phyloP scores from a whole-genome alignment of 1,140 invertebrate genomes.

The Heterodera schachtii region DNA sequence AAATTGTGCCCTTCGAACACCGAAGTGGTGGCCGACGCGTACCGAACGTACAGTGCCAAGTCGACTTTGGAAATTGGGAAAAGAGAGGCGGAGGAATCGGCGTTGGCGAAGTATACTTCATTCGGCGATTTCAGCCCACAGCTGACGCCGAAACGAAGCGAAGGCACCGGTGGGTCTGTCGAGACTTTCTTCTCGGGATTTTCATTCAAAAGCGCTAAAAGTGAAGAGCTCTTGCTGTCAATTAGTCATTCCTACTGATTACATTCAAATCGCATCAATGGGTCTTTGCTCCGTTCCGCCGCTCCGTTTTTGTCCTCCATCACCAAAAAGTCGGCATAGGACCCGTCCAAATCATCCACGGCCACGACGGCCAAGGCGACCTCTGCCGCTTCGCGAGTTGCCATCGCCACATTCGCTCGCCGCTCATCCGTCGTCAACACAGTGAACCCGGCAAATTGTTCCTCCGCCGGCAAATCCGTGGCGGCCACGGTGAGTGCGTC shows the following conservation, averaged over 20 bases:
- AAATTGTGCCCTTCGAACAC: slow-evolving; percentile 16
- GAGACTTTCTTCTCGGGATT: not conserved
- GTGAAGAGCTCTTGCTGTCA: not conserved
- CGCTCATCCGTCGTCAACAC: slow-evolving; percentile 8
- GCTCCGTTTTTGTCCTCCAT: slow-evolving; percentile 5
- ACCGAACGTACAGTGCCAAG: slow-evolving; percentile 30
- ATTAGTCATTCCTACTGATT: not conserved
- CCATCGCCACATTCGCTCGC: not conserved
- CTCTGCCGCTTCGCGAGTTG: not conserved
- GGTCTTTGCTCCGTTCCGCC: slow-evolving; percentile 3
- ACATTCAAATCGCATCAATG: not conserved
- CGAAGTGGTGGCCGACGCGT: slow-evolving; percentile 18
- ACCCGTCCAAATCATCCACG: slow-evolving; percentile 18
- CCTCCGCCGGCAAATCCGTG: not conserved
- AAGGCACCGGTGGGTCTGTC: not conserved
- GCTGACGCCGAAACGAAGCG: slow-evolving; percentile 30
- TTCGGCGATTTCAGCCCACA: slow-evolving; percentile 47
- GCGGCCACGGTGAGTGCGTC: not conserved
- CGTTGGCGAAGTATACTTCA: slow-evolving; percentile 48
- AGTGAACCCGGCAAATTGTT: not conserved
- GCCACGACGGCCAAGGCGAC: not conserved
- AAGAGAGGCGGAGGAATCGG: not conserved
- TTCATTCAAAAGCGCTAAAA: not conserved
- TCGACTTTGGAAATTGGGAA: slow-evolving; percentile 26
- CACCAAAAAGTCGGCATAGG: slow-evolving; percentile 18